Percentiles rank a stretch among this genome's conserved stretches.
These are phyloP conservation scores for Neopipo cinnamomea DNA, from an alignment of 2,113 vertebrate genomes.

Conservation along the genomic window DNA sequence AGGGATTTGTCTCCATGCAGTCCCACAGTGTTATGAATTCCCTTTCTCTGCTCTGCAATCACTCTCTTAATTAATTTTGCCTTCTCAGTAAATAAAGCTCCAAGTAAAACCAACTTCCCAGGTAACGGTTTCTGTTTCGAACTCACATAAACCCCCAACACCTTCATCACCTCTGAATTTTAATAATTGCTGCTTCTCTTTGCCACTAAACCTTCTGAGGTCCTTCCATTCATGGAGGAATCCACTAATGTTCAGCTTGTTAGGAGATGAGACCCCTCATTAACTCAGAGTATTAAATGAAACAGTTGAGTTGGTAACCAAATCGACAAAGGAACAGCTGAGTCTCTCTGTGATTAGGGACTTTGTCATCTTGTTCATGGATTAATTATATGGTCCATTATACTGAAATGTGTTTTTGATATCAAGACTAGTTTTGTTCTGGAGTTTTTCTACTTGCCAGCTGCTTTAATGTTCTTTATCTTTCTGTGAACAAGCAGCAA, in stretches of 20 bases:
- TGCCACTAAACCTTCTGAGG: neutral
- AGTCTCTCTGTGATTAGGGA: constrained; percentile 64
- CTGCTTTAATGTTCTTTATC: constrained; percentile 24
- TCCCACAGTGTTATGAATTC: fast-evolving
- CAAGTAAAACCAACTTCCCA: neutral
- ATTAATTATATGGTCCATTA: constrained; percentile 77
- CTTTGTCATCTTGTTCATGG: constrained; percentile 67
- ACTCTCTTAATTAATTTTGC: neutral
- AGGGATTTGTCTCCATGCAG: neutral
- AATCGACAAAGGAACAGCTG: constrained; percentile 66
- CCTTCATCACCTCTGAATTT: neutral
- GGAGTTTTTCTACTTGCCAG: constrained; percentile 24
- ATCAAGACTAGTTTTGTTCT: constrained; percentile 31
- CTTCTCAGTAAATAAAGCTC: neutral
- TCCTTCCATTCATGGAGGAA: neutral
- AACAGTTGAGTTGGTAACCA: constrained; percentile 75
- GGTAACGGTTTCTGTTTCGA: neutral
- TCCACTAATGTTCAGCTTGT: constrained; percentile 56
- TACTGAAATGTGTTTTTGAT: constrained; percentile 63
- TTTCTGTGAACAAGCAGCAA: neutral
- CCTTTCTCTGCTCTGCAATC: neutral
- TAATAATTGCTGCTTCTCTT: neutral
- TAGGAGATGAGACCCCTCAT: constrained; percentile 69
- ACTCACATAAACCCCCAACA: neutral
- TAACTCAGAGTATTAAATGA: constrained; percentile 73